Evolutionary conservation across 1,140 invertebrate species (phyloP).

Genomic region (Calycopis cecrops): DNA sequence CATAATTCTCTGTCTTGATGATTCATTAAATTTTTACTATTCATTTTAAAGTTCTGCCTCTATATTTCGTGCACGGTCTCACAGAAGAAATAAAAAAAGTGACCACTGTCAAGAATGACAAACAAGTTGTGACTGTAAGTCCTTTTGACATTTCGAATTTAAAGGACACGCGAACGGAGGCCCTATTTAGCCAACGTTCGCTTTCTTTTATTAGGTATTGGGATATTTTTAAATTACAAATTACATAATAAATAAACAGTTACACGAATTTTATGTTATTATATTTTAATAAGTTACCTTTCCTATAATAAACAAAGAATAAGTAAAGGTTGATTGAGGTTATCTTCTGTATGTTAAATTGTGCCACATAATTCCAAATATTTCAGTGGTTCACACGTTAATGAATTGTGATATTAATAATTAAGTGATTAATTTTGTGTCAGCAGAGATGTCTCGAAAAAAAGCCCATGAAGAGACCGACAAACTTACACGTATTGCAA

Average conservation of each 20-base stretch:
- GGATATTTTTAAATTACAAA: constrained; percentile 26
- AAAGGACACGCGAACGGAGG: constrained; percentile 70
- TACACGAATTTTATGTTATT: constrained; percentile 25
- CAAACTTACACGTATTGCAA: constrained; percentile 97
- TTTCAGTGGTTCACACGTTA: neutral
- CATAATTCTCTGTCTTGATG: too few species aligned
- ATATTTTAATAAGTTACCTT: neutral
- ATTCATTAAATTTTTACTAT: too few species aligned
- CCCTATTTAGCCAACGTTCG: constrained; percentile 62
- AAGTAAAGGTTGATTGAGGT: constrained; percentile 39
- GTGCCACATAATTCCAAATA: constrained; percentile 51
- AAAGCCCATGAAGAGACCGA: constrained; percentile 89
- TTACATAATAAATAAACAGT: constrained; percentile 16
- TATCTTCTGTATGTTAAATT: constrained; percentile 39
- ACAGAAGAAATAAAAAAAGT: too few species aligned
- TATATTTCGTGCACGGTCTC: too few species aligned
- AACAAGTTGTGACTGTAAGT: constrained; percentile 12
- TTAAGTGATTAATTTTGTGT: constrained; percentile 25
- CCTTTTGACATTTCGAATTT: constrained; percentile 65
- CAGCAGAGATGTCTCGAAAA: constrained; percentile 82
- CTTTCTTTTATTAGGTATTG: constrained; percentile 60
- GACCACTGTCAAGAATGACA: neutral
- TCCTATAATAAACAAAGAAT: constrained; percentile 12
- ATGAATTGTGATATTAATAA: neutral
- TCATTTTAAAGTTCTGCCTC: too few species aligned